These are phyloP conservation scores for Scolanthus callimorphus DNA, from an alignment of 92 coral and sea anemone genomes.

Conservation along the genomic window DNA sequence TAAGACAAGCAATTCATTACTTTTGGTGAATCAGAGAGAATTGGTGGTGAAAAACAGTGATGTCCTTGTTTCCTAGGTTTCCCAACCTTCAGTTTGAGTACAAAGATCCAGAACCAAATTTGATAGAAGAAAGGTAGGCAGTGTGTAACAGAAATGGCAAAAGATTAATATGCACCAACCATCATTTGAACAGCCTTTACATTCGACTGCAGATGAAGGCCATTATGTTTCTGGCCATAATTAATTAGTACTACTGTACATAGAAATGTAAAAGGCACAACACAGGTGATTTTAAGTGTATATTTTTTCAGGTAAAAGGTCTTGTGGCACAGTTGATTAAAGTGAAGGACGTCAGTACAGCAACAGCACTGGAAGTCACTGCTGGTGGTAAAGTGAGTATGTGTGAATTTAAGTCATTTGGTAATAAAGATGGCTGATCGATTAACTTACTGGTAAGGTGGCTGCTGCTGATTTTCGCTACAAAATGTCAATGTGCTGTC, in stretches of 20 bases:
- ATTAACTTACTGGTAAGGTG: too few relatives aligned
- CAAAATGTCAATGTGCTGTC: too few relatives aligned
- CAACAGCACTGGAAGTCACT: conserved; percentile 87
- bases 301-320: conserved; percentile 76
- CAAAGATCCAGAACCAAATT: conserved; percentile 93
- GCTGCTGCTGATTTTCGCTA: too few relatives aligned
- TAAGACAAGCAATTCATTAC: too few relatives aligned
- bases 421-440: too few relatives aligned
- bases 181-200: too few relatives aligned
- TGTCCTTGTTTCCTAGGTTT: conserved; percentile 64
- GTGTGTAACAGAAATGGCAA: too few relatives aligned
- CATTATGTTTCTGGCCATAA: background rate
- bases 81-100: conserved; percentile 93
- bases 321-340: conserved; percentile 86
- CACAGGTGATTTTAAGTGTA: too few relatives aligned
- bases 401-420: too few relatives aligned
- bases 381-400: conserved; percentile 98
- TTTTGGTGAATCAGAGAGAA: background rate
- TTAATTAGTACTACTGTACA: background rate
- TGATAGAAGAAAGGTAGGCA: conserved; percentile 81
- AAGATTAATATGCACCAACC: background rate
- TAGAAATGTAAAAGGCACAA: background rate
- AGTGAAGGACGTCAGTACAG: conserved; percentile 87
- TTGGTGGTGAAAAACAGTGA: too few relatives aligned
- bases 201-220: too few relatives aligned